A percentile compares a stretch with the other conserved stretches of the same genome.
These are phyloP conservation scores for Ursus arctos DNA, from an alignment of 2,113 vertebrate genomes.

Conservation along the genomic window DNA sequence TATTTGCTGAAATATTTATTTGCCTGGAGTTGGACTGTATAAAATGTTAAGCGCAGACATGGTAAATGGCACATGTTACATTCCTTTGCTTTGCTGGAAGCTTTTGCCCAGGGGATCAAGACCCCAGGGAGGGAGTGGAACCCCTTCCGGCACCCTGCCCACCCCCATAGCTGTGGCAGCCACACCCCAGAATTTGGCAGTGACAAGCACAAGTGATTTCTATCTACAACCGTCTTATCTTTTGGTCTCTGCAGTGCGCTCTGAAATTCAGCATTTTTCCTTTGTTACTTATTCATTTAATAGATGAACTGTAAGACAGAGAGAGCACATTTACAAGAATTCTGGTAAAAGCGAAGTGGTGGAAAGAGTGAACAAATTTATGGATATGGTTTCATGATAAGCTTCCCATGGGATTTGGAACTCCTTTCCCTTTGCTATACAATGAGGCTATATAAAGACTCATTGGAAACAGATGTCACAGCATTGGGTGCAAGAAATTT, in stretches of 20 bases:
- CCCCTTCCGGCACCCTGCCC: not conserved
- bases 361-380: slow-evolving; percentile 59
- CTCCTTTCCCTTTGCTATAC: not conserved
- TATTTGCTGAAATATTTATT: slow-evolving; percentile 63
- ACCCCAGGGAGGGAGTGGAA: not conserved
- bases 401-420: slow-evolving; percentile 15
- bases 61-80: not conserved
- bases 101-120: not conserved
- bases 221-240: not conserved
- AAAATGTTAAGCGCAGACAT: slow-evolving; percentile 58
- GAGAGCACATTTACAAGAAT: slow-evolving; percentile 48
- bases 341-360: slow-evolving; percentile 38
- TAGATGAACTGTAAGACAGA: slow-evolving; percentile 49
- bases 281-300: slow-evolving; percentile 43
- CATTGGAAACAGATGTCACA: not conserved
- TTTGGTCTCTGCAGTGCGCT: not conserved
- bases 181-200: not conserved
- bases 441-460: slow-evolving; percentile 15
- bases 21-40: slow-evolving; percentile 47
- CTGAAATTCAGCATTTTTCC: not conserved
- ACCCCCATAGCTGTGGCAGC: not conserved
- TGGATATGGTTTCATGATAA: slow-evolving; percentile 59
- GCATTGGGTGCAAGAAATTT: not conserved
- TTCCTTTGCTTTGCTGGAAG: not conserved
- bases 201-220: not conserved